phyloP scores from a whole-genome alignment of 2,888 invertebrate genomes.

The Ctenicera cuprea region DNA sequence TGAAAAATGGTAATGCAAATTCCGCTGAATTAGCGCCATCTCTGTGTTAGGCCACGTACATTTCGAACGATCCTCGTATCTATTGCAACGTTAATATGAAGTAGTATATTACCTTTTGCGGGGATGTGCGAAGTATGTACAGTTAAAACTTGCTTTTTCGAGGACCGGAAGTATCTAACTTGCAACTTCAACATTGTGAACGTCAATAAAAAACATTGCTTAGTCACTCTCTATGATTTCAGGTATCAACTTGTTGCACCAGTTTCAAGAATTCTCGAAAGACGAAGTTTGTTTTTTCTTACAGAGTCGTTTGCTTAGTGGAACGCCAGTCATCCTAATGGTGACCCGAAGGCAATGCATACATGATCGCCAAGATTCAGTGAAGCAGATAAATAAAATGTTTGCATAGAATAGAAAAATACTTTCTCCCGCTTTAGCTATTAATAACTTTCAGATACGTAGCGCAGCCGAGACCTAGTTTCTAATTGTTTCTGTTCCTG shows the following conservation, averaged over 20 bases:
- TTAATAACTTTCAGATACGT: constrained; percentile 2
- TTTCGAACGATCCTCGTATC: too few species aligned
- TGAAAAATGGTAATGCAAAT: too few species aligned
- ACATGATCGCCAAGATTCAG: constrained; percentile 18
- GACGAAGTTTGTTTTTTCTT: background rate
- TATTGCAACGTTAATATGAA: too few species aligned
- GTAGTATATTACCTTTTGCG: too few species aligned
- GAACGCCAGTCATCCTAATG: constrained; percentile 22
- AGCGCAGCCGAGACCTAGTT: constrained; percentile 35
- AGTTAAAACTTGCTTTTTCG: too few species aligned
- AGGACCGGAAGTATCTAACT: too few species aligned
- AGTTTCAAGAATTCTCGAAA: background rate
- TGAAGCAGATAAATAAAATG: constrained; percentile 13
- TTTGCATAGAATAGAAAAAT: constrained; percentile 26
- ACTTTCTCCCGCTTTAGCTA: constrained; percentile 15
- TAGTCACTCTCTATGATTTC: too few species aligned
- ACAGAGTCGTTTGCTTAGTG: background rate
- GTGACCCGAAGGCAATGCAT: constrained; percentile 3
- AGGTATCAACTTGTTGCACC: background rate
- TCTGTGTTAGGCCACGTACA: too few species aligned
- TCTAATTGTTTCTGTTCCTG: constrained; percentile 22
- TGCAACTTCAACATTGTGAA: too few species aligned
- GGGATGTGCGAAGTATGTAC: too few species aligned
- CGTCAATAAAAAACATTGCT: too few species aligned
- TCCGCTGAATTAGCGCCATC: too few species aligned